These are phyloP conservation scores for Eueremaeus valkanovi DNA, from an alignment of 2,888 invertebrate species.

Conservation along the genomic window DNA sequence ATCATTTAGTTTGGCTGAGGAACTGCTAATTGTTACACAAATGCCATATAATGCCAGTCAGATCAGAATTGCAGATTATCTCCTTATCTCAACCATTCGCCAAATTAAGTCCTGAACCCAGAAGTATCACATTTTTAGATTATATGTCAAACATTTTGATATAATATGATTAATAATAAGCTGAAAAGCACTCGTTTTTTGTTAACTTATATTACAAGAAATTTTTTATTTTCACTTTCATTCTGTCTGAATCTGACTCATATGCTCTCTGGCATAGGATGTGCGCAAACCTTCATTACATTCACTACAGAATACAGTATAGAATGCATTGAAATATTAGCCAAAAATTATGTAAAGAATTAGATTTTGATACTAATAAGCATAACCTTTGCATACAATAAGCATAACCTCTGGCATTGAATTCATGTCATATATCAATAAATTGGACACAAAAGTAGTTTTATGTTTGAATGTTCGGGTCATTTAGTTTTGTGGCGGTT, in stretches of 20 bases:
- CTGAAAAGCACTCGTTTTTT: not conserved
- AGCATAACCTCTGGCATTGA: constrained; percentile 21
- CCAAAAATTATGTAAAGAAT: not conserved
- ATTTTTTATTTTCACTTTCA: not conserved
- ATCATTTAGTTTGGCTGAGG: constrained; percentile 23
- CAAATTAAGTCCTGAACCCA: constrained; percentile 24
- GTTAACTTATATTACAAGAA: not conserved
- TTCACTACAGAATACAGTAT: not conserved
- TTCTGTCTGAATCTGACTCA: not conserved
- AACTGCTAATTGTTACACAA: constrained; percentile 34
- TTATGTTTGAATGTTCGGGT: constrained; percentile 26
- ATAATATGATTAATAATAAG: not conserved
- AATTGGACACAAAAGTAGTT: constrained; percentile 21
- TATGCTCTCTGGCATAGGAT: too few relatives aligned
- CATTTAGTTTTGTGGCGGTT: constrained; percentile 31
- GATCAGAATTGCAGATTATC: constrained; percentile 5
- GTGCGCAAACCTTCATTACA: too few relatives aligned
- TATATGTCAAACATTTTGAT: not conserved
- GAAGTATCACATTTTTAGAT: not conserved
- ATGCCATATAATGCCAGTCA: not conserved
- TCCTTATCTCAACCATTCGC: not conserved
- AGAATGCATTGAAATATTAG: not conserved
- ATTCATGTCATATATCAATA: constrained; percentile 26
- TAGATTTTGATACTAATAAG: constrained; percentile 31
- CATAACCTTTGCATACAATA: constrained; percentile 29